Conservation (phyloP, 2,113 vertebrate species). For the Redunca redunca region DNA sequence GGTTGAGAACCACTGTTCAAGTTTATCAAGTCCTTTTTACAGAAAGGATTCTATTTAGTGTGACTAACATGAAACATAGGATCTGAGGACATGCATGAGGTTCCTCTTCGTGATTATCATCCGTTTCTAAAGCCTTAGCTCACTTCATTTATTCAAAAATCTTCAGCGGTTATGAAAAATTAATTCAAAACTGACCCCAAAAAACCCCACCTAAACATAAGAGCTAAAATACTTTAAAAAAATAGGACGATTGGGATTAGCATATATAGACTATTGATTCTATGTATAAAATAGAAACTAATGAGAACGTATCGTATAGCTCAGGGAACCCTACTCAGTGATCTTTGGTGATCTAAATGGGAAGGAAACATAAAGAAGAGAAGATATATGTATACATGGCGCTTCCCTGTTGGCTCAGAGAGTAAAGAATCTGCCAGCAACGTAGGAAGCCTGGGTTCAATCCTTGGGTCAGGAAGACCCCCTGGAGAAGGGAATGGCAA, state of each 20-base stretch:
- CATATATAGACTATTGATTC: neutral
- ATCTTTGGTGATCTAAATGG: neutral
- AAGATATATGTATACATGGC: neutral
- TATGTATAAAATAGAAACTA: neutral
- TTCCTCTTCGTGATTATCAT: neutral
- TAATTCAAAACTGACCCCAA: neutral
- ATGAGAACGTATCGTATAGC: neutral
- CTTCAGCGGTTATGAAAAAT: neutral
- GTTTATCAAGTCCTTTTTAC: neutral
- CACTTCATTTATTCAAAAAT: conserved; percentile 13
- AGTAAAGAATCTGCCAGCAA: neutral
- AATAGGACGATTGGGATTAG: neutral
- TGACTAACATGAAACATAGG: conserved; percentile 42
- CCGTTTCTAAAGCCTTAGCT: neutral
- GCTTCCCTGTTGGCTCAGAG: neutral
- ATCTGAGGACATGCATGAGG: conserved; percentile 43
- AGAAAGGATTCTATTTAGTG: conserved; percentile 62
- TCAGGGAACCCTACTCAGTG: neutral
- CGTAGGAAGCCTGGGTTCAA: neutral
- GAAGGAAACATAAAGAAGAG: neutral
- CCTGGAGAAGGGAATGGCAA: neutral
- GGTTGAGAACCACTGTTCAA: neutral
- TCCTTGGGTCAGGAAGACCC: neutral
- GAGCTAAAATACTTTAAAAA: neutral
- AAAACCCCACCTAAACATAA: neutral